These are phyloP conservation scores for Periplaneta americana DNA, from an alignment of 1,140 invertebrate genomes.

Conservation along the genomic window DNA sequence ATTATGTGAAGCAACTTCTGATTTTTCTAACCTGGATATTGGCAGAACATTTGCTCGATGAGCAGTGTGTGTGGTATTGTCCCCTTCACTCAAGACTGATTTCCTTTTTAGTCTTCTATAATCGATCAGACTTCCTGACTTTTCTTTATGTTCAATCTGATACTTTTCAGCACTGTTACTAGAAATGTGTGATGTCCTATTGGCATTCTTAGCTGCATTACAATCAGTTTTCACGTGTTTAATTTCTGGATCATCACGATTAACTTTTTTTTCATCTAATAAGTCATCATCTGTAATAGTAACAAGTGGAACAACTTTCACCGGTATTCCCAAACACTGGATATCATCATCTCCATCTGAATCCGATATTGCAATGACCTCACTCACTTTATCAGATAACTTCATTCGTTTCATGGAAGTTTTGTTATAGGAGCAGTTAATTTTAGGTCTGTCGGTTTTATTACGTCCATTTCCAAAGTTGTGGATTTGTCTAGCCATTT, in stretches of 20 bases:
- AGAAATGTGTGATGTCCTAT: neutral
- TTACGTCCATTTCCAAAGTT: neutral
- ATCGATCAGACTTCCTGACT: neutral
- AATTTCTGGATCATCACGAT: too few relatives aligned
- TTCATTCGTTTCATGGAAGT: neutral
- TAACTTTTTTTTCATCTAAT: too few relatives aligned
- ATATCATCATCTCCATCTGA: neutral
- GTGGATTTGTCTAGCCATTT: neutral
- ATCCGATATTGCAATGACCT: neutral
- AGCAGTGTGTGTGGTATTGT: neutral
- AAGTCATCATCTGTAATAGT: neutral
- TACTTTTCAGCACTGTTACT: neutral
- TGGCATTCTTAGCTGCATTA: neutral
- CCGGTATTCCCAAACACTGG: neutral
- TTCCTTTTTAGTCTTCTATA: neutral
- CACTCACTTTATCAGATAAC: neutral
- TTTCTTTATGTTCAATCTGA: neutral
- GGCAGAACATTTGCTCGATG: neutral
- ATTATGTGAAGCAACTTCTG: neutral
- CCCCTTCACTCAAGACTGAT: neutral
- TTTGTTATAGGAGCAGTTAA: neutral
- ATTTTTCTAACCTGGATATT: neutral
- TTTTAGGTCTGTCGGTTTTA: neutral
- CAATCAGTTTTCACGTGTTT: neutral
- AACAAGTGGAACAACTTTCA: neutral